Evolutionary conservation across 2,113 vertebrate species (phyloP).

Genomic region (Romanogobio albipinnatus): DNA sequence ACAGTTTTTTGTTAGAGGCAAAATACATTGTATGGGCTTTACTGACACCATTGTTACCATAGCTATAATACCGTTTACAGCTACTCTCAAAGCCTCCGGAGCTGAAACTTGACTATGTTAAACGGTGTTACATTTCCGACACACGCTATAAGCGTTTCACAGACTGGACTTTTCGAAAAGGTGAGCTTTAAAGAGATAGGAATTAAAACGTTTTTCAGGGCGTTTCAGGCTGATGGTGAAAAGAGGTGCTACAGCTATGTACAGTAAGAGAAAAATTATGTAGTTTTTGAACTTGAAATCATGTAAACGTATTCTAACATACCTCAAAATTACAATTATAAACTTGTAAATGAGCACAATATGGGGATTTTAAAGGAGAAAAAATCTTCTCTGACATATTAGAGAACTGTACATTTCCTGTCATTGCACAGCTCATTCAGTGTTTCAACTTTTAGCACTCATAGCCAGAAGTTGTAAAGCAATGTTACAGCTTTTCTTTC

Average conservation of each 20-base stretch:
- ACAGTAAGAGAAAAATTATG: no score
- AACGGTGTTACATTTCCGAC: background rate
- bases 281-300: no score
- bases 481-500: background rate
- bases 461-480: background rate
- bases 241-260: no score
- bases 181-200: background rate
- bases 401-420: no score
- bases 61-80: background rate
- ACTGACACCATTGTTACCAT: no score
- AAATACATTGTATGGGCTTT: no score
- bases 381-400: no score
- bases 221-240: background rate
- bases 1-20: background rate
- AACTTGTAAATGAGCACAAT: no score
- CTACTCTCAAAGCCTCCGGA: background rate
- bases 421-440: background rate
- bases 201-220: background rate
- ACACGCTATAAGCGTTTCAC: no score
- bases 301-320: no score
- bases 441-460: background rate
- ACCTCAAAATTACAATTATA: no score
- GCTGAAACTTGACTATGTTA: background rate
- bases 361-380: no score
- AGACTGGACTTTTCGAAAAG: background rate